These are phyloP conservation scores for Laspeyria flexula DNA, from an alignment of 2,888 invertebrate genomes.

Conservation along the genomic window DNA sequence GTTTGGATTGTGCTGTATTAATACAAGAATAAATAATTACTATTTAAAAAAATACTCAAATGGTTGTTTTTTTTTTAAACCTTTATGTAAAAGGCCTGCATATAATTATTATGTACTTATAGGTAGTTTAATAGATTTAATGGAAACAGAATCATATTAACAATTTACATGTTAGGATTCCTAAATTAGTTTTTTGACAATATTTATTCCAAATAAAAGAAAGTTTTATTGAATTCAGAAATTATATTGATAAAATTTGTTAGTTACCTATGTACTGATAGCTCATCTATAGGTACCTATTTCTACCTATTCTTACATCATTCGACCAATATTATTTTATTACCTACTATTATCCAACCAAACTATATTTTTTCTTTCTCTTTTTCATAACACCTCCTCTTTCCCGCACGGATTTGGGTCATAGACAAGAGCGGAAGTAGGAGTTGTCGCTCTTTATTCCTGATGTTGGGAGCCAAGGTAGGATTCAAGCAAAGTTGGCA, in stretches of 20 bases:
- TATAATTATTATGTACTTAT: no score
- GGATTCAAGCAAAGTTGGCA: conserved; percentile 3
- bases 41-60: background rate
- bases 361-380: background rate
- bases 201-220: no score
- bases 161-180: no score
- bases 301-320: no score
- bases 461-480: background rate
- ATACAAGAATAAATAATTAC: background rate
- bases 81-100: no score
- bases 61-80: background rate
- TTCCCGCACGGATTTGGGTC: background rate
- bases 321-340: background rate
- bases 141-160: no score
- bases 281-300: no score
- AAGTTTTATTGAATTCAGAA: no score
- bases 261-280: no score
- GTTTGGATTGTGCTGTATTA: conserved; percentile 16
- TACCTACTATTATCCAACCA: background rate
- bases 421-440: conserved; percentile 18
- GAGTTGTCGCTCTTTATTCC: background rate
- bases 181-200: no score
- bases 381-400: background rate
- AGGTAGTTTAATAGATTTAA: no score
- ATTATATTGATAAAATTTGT: no score